A percentile compares a stretch with the other conserved stretches of the same genome.
Conservation (phyloP, 2,888 invertebrate species). For the Acleris laterana region DNA sequence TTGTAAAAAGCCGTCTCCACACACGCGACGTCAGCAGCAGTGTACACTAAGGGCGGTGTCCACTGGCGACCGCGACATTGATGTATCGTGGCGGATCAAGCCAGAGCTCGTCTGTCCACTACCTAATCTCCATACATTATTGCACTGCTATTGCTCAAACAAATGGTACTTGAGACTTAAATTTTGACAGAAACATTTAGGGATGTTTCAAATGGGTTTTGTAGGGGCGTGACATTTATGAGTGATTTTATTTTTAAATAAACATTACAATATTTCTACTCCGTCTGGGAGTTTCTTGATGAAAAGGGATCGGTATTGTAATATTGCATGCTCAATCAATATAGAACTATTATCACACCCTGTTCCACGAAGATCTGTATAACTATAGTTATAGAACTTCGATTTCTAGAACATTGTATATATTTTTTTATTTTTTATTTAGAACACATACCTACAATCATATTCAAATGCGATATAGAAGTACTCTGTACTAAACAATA, state of each 20-base stretch:
- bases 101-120: slow-evolving; percentile 77
- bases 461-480: no score
- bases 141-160: slow-evolving; percentile 77
- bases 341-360: no score
- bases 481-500: no score
- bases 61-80: slow-evolving; percentile 80
- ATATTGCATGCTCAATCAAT: no score
- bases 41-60: slow-evolving; percentile 67
- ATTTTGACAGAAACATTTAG: slow-evolving; percentile 60
- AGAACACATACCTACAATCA: no score
- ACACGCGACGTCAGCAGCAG: slow-evolving; percentile 33
- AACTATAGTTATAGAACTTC: no score
- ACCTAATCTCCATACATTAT: slow-evolving; percentile 84
- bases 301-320: background rate
- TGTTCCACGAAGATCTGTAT: no score
- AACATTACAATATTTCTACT: background rate
- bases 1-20: slow-evolving; percentile 48
- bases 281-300: background rate
- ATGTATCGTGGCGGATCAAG: slow-evolving; percentile 84
- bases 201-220: slow-evolving; percentile 24
- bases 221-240: slow-evolving; percentile 2
- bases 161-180: slow-evolving; percentile 80
- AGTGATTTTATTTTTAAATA: background rate
- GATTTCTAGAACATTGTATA: no score
- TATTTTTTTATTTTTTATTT: no score